Conservation (phyloP, 2,113 vertebrate species). For the Thinocorus orbignyianus region DNA sequence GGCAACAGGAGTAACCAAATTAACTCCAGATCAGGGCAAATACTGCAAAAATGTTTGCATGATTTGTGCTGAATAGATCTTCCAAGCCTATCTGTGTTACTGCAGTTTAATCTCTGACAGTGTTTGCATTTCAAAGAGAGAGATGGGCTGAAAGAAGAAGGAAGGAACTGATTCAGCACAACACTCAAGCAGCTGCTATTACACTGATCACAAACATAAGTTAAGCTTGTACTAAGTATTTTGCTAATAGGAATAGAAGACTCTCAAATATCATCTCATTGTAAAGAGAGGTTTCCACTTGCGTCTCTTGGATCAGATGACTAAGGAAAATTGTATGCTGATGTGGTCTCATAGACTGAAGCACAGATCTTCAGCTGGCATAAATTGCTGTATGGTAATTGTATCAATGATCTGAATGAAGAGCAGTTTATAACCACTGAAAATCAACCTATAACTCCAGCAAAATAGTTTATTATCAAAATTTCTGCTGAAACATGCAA, state of each 20-base stretch:
- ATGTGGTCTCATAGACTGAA: background rate
- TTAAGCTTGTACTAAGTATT: background rate
- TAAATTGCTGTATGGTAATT: background rate
- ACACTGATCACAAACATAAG: background rate
- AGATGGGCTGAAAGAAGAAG: constrained; percentile 11
- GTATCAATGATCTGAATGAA: background rate
- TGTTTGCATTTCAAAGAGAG: constrained; percentile 48
- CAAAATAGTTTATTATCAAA: background rate
- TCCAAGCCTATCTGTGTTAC: background rate
- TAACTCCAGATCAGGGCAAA: background rate
- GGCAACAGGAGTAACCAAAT: background rate
- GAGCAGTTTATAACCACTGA: background rate
- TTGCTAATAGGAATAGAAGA: constrained; percentile 21
- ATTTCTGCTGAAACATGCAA: background rate
- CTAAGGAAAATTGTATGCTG: background rate
- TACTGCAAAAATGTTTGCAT: background rate
- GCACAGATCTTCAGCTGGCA: background rate
- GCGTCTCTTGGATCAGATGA: constrained; percentile 20
- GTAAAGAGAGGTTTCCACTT: constrained; percentile 5
- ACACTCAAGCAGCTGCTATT: background rate
- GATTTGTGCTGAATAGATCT: background rate
- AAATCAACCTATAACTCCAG: background rate
- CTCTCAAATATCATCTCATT: background rate
- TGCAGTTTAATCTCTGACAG: constrained; percentile 18
- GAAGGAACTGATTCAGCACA: constrained; percentile 61